Evolutionary conservation across 2,888 invertebrate genomes (phyloP), one percentile per base, ranked within the genome.

Genomic region (Philaethria dido): DNA sequence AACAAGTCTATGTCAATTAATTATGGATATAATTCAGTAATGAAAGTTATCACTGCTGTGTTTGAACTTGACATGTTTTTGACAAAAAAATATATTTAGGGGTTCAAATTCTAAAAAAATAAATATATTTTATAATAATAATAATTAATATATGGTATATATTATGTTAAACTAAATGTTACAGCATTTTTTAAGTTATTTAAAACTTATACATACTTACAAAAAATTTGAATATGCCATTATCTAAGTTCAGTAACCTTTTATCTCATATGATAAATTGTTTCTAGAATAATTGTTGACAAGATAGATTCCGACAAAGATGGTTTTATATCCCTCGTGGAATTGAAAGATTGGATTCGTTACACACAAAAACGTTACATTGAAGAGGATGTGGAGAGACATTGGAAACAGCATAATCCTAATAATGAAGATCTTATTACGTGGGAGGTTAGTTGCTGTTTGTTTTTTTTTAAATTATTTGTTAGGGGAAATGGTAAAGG

Each of bases 261-360:
- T 78, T 80, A 81, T 79, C 75, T 57, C 8, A 18, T 9, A 39
- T 59, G 62, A 66, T 57, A 25, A 52, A 59, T 39, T 60, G 33
- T 20, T 93, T 94, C 70, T 87, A 97, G 97, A 72, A 86, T 97
- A 75, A 98, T 99, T 75, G 97, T 98, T 0, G 98, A 98, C 78
- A 98, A 97, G 93, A 99, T 99, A 73, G 99, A 99, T 84, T 93
- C 93, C 9, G 95, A 98, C 84, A 94, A 94, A 11, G 97, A 99
- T 86, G 97, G 97, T 0, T 95, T 95, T 74, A 94, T 99, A 3
- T 95, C 96, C 0, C 94, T 97, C 68, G 95, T 96, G 63, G 99
- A 99, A 87, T 91, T 99, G 25, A 97, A 97, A 85, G 97, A 97
- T 75, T 99, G 99, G 99, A 99, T 99, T 79, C 94, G 96, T 73